Percentiles rank a stretch among this genome's conserved stretches.
Conservation (phyloP, 2,888 invertebrate genomes). For the Lottia scabra region DNA sequence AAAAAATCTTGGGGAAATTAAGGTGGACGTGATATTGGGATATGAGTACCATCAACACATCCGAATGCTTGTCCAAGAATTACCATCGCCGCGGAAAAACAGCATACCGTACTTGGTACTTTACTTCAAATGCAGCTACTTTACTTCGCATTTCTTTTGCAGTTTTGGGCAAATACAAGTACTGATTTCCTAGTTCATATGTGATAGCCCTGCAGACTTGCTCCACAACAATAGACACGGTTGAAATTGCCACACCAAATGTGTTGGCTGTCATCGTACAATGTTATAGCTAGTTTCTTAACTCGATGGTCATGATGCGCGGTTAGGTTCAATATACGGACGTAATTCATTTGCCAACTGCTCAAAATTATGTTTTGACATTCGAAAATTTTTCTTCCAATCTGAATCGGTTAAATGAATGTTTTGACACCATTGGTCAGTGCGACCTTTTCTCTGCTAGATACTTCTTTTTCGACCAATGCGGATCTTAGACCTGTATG, state of each 20-base stretch:
- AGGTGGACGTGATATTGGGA: neutral
- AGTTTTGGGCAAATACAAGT: neutral
- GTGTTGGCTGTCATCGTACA: neutral
- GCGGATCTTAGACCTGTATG: no score
- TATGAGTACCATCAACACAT: neutral
- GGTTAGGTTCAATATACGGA: neutral
- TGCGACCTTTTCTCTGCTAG: neutral
- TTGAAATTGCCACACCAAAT: neutral
- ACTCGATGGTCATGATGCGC: no score
- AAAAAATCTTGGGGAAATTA: neutral
- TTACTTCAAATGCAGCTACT: neutral
- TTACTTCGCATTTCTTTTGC: neutral
- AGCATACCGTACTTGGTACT: neutral
- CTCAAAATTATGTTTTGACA: neutral
- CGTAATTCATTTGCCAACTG: neutral
- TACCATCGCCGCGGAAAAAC: no score
- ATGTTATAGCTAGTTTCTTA: no score
- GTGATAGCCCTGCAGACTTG: neutral
- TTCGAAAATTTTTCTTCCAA: neutral
- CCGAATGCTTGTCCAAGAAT: neutral
- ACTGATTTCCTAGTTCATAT: neutral
- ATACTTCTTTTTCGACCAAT: neutral
- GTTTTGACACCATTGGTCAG: neutral
- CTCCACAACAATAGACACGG: neutral
- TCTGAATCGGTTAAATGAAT: neutral